phyloP scores from a whole-genome alignment of 2,113 vertebrate genomes.

The Callipepla squamata region DNA sequence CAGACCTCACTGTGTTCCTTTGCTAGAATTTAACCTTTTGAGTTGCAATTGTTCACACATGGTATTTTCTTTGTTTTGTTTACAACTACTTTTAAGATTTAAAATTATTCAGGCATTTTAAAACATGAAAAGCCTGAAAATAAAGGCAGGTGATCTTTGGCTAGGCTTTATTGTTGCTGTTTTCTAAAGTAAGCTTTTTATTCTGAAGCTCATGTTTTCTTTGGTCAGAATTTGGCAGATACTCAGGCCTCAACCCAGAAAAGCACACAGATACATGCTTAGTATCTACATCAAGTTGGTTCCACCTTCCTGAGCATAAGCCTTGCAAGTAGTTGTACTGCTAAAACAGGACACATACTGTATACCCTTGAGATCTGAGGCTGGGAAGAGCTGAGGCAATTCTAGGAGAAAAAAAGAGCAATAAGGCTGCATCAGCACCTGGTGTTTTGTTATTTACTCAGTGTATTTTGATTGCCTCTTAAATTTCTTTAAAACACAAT shows the following conservation, averaged over 20 bases:
- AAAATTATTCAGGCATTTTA: background rate
- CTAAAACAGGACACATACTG: background rate
- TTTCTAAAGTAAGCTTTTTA: background rate
- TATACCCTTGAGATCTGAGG: background rate
- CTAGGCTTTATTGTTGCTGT: background rate
- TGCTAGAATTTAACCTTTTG: background rate
- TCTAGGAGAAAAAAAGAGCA: background rate
- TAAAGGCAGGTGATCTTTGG: background rate
- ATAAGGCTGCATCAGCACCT: background rate
- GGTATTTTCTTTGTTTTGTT: background rate
- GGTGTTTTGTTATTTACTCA: conserved; percentile 35
- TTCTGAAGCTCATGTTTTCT: background rate
- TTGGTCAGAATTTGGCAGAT: background rate
- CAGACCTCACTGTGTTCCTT: background rate
- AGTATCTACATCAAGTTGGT: background rate
- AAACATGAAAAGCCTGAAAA: background rate
- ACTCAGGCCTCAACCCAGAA: background rate
- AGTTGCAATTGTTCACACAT: background rate
- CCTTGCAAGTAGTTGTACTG: background rate
- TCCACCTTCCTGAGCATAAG: background rate
- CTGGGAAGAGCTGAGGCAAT: background rate
- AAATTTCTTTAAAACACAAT: background rate
- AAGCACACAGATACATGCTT: accelerated
- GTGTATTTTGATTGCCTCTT: conserved; percentile 15
- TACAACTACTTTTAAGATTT: background rate